Percentiles rank a stretch among this genome's conserved stretches.
Conservation (phyloP, 2,888 invertebrate genomes). For the Melipona beecheii region DNA sequence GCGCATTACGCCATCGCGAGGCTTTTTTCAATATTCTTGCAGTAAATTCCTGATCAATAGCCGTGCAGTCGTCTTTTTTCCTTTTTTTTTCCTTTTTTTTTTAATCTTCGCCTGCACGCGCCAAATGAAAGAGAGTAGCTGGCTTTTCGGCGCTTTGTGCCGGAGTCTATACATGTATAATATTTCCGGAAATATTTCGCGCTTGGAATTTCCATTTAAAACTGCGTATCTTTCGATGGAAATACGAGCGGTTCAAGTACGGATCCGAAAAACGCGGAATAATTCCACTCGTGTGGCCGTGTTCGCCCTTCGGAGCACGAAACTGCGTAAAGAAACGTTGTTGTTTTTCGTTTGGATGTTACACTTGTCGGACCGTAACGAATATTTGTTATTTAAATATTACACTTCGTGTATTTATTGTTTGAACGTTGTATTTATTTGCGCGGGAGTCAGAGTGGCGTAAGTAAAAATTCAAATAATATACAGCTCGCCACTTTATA, state of each 20-base stretch:
- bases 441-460: too few relatives aligned
- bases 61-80: neutral
- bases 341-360: too few relatives aligned
- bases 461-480: too few relatives aligned
- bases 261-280: neutral
- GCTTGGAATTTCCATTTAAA: neutral
- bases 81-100: neutral
- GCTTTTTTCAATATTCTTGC: conserved; percentile 2
- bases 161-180: neutral
- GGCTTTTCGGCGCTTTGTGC: conserved; percentile 2
- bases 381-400: too few relatives aligned
- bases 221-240: neutral
- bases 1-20: neutral
- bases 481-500: too few relatives aligned
- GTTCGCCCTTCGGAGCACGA: neutral
- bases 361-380: too few relatives aligned
- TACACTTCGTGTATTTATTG: too few relatives aligned
- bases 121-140: neutral
- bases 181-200: neutral
- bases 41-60: conserved; percentile 6
- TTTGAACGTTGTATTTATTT: too few relatives aligned
- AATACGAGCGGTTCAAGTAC: neutral
- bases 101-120: neutral
- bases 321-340: too few relatives aligned
- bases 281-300: neutral